Conservation (phyloP, 1,140 invertebrate species). For the Pteromalus puparum region DNA sequence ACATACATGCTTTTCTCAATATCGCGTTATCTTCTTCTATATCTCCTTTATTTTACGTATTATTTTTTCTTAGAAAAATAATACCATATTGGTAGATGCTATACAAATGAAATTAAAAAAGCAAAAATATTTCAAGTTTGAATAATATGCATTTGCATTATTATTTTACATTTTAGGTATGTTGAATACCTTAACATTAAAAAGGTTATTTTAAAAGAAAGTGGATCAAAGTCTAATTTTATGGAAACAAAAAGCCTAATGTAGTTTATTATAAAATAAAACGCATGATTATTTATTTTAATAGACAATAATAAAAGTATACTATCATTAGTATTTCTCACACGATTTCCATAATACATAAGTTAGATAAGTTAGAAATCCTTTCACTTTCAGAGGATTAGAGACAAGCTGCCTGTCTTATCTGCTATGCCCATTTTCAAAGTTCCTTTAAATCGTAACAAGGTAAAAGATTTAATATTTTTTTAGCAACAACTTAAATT, state of each 20-base stretch:
- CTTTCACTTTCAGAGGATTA: constrained; percentile 17
- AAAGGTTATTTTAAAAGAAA: neutral
- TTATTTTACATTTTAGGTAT: neutral
- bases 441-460: neutral
- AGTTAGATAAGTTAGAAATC: constrained; percentile 15
- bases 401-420: constrained; percentile 36
- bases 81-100: neutral
- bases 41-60: neutral
- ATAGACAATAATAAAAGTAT: constrained; percentile 27
- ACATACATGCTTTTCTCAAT: neutral
- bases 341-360: neutral
- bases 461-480: neutral
- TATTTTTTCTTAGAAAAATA: neutral
- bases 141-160: too few relatives aligned
- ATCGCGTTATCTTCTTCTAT: neutral
- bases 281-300: neutral
- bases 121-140: neutral
- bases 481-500: constrained; percentile 14
- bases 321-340: constrained; percentile 4
- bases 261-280: constrained; percentile 33
- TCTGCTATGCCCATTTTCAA: neutral
- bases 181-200: neutral
- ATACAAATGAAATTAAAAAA: neutral
- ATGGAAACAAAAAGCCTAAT: neutral
- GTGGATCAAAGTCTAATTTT: neutral